Evolutionary conservation across 1,140 invertebrate species (phyloP).

Genomic region (Pomacea maculata): DNA sequence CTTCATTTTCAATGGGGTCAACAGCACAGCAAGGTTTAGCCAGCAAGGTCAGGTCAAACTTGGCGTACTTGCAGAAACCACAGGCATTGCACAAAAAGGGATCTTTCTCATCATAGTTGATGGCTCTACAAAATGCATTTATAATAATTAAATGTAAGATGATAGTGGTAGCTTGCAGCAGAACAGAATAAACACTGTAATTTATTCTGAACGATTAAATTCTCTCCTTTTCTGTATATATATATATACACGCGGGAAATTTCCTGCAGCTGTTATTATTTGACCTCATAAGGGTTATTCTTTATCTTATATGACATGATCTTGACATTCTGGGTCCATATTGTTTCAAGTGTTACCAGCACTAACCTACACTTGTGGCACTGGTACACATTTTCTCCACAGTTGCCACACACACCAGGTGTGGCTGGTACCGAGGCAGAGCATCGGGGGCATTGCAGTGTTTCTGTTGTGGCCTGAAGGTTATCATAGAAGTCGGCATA

Average conservation of each 20-base stretch:
- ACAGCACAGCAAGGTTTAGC: slow-evolving; percentile 93
- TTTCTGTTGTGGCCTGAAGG: slow-evolving; percentile 77
- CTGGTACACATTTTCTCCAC: slow-evolving; percentile 98
- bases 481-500: slow-evolving; percentile 98
- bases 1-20: slow-evolving; percentile 96
- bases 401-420: slow-evolving; percentile 96
- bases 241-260: not conserved
- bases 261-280: not conserved
- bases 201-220: too few relatives aligned
- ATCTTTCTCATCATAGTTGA: slow-evolving; percentile 99
- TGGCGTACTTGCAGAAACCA: slow-evolving; percentile 99
- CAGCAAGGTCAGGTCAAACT: slow-evolving; percentile 93
- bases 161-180: too few relatives aligned
- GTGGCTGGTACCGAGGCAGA: slow-evolving; percentile 94
- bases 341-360: not conserved
- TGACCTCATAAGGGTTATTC: not conserved
- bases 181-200: too few relatives aligned
- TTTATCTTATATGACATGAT: not conserved
- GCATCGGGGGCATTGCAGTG: slow-evolving; percentile 94
- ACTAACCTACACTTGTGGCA: slow-evolving; percentile 92
- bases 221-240: not conserved
- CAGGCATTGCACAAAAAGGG: slow-evolving; percentile 98
- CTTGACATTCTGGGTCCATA: not conserved
- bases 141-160: too few relatives aligned
- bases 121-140: slow-evolving; percentile 73